Evolutionary conservation across 2,888 invertebrate genomes (phyloP), one percentile per base, ranked within the genome.

Genomic region (Nomada goodeniana): DNA sequence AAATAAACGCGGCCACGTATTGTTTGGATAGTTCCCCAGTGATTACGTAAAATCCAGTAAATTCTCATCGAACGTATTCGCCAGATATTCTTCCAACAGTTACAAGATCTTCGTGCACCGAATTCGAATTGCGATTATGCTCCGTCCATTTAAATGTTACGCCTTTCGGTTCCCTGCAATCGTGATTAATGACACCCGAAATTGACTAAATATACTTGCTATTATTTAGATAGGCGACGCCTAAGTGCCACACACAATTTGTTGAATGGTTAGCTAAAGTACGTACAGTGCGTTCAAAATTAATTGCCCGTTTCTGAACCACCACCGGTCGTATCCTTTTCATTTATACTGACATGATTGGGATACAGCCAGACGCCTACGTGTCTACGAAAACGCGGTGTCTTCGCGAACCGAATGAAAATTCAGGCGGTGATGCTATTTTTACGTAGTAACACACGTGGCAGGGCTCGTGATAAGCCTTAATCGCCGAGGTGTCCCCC

Each of bases 331-430:
- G 67, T 63, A 59, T 68, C 65, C 63, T 77, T 77, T 82, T 82
- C 82, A 82, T 77, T 77, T 82, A 77, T 82, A 77, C 71, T 82
- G 83, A 59, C 82, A 83, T 71, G 77, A 76, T 83, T 83, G 83
- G 83, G 82, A 68, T 72, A 26, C 20, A 71, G 83, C 83, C 83
- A 83, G 77, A 74, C 82, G 74, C 82, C 82, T 77, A 77, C 82
- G 57, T 23, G 70, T 80, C 70, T 74, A 63, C 75, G 63, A 75
- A 80, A 82, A 79, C 23, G 23, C 47, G 44, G 36, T 70, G 67
- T 23, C 67, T 68, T 75, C 64, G 63, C 59, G 42, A 68, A 67
- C 18, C 13, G 65, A 82, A 71, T 68, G 70, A 82, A 70, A 80
- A 71, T 63, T 82, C 61, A 36, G 36, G 10, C 44, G 18, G 26